These are phyloP conservation scores for Zaprionus obscuricornis DNA, from an alignment of 2,888 invertebrate genomes.

Conservation along the genomic window DNA sequence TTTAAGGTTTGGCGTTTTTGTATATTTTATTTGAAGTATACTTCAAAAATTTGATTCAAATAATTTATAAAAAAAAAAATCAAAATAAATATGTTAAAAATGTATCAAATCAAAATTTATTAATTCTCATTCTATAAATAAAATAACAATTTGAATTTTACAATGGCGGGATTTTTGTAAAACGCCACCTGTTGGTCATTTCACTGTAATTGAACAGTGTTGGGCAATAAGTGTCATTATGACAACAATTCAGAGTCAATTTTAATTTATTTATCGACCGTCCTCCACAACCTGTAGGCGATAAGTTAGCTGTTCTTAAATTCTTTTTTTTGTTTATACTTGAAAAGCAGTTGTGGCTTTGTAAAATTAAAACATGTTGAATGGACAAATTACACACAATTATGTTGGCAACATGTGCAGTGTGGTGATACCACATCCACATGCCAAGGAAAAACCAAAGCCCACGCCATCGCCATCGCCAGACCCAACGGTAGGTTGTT, in stretches of 20 bases:
- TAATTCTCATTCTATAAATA: too few relatives aligned
- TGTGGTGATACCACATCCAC: conserved; percentile 64
- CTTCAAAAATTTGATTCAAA: background rate
- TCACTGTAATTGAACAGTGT: background rate
- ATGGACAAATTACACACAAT: conserved; percentile 69
- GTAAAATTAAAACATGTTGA: conserved; percentile 65
- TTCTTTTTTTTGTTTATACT: conserved; percentile 57
- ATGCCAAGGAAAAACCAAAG: conserved; percentile 59
- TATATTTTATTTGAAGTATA: conserved; percentile 19
- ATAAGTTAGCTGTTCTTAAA: conserved; percentile 45
- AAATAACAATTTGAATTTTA: conserved; percentile 8
- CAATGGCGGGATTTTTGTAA: background rate
- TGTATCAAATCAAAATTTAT: too few relatives aligned
- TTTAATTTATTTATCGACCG: conserved; percentile 25
- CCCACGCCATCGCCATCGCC: conserved; percentile 42
- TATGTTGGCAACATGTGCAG: conserved; percentile 66
- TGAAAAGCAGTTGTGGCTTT: conserved; percentile 59
- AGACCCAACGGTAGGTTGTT: conserved; percentile 29
- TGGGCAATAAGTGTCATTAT: conserved; percentile 12
- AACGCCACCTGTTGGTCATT: conserved; percentile 38
- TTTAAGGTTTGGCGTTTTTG: conserved; percentile 41
- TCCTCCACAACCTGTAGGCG: conserved; percentile 41
- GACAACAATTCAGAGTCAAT: background rate
- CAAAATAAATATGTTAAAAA: too few relatives aligned
- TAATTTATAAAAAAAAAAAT: background rate